Percentiles rank a stretch among this genome's conserved stretches.
Conservation (phyloP, 1,140 invertebrate genomes). For the Apis cerana region DNA sequence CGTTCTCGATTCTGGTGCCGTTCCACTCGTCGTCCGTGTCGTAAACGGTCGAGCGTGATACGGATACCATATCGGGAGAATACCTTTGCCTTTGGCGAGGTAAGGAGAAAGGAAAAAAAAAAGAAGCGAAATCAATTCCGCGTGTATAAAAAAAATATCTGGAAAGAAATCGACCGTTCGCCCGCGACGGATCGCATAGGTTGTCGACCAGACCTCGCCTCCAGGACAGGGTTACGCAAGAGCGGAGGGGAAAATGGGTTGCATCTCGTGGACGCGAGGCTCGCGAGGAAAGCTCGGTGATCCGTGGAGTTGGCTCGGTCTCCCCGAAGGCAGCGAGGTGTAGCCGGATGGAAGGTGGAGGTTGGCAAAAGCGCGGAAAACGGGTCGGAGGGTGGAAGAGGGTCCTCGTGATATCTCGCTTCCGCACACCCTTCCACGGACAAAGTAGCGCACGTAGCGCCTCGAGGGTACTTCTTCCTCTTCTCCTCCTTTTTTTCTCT, state of each 20-base stretch:
- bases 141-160: too few species aligned
- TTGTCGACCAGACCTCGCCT: neutral
- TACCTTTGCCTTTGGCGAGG: too few species aligned
- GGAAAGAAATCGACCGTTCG: neutral
- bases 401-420: constrained; percentile 71
- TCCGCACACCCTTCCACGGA: constrained; percentile 67
- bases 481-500: constrained; percentile 42
- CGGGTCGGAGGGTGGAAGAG: constrained; percentile 47
- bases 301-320: constrained; percentile 30
- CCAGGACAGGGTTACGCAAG: constrained; percentile 9
- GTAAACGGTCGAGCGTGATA: too few species aligned
- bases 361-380: constrained; percentile 42
- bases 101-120: too few species aligned
- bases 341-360: constrained; percentile 10
- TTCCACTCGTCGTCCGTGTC: too few species aligned
- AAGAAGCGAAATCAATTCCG: too few species aligned
- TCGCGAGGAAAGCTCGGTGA: constrained; percentile 1
- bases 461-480: constrained; percentile 65
- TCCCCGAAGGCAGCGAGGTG: constrained; percentile 10
- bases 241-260: constrained; percentile 32
- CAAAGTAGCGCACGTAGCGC: constrained; percentile 73
- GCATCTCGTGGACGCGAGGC: neutral
- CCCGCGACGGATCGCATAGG: neutral
- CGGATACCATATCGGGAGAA: too few species aligned
- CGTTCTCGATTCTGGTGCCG: too few species aligned